Conservation (phyloP, 2,888 invertebrate genomes). For the Lasioglossum calceatum region DNA sequence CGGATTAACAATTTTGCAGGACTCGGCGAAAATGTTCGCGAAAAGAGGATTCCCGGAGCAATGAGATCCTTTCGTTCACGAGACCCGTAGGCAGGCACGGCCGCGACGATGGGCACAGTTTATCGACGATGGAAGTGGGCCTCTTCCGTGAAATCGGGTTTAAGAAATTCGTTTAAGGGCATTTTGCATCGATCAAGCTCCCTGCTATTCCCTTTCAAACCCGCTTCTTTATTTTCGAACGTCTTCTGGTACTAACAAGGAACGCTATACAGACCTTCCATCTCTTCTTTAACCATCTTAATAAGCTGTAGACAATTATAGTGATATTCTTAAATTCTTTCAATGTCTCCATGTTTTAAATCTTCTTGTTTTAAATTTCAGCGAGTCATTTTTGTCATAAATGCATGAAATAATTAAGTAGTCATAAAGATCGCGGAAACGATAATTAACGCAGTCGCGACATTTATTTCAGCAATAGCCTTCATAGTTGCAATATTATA, state of each 20-base stretch:
- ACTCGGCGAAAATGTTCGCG: constrained; percentile 81
- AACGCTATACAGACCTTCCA: background rate
- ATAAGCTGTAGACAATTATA: background rate
- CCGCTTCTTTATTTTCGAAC: background rate
- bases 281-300: background rate
- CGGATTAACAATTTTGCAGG: constrained; percentile 84
- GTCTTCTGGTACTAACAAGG: background rate
- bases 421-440: background rate
- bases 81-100: constrained; percentile 32
- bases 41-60: constrained; percentile 73
- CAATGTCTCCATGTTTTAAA: background rate
- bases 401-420: background rate
- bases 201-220: constrained; percentile 1
- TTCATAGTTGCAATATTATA: too few relatives aligned
- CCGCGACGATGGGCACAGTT: constrained; percentile 52
- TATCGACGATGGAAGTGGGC: constrained; percentile 72
- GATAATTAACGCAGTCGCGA: too few relatives aligned
- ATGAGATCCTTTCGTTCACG: constrained; percentile 56
- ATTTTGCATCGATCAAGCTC: constrained; percentile 48
- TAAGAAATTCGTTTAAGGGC: constrained; percentile 74
- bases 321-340: background rate
- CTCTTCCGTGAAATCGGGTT: constrained; percentile 71
- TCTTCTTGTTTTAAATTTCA: background rate
- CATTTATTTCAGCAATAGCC: too few relatives aligned
- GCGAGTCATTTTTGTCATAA: background rate